These are phyloP conservation scores for Otus scops DNA, from an alignment of 2,797 vertebrate species.

Conservation along the genomic window DNA sequence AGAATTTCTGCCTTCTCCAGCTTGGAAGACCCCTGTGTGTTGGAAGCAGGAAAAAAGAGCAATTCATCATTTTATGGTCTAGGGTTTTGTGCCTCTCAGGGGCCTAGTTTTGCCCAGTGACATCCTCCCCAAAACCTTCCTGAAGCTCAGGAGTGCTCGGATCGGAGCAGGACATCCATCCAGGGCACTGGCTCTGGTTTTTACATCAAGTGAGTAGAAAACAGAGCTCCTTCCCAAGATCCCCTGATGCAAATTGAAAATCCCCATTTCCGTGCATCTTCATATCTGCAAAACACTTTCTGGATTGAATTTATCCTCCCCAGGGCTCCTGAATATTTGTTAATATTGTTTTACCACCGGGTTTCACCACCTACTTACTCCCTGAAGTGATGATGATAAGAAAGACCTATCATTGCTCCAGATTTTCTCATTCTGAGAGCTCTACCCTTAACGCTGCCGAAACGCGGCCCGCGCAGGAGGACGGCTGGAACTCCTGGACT, in stretches of 20 bases:
- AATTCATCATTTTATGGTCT: not conserved
- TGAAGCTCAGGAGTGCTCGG: not conserved
- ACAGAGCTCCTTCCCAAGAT: not conserved
- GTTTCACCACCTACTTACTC: not conserved
- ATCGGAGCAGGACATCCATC: not conserved
- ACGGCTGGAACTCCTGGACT: not conserved
- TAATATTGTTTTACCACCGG: not conserved
- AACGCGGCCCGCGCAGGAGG: fast-evolving
- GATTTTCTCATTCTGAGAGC: not conserved
- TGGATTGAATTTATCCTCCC: not conserved
- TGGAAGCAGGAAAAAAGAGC: not conserved
- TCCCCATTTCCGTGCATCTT: not conserved
- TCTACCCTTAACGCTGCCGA: not conserved
- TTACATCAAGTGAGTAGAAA: not conserved
- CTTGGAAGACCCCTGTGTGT: slow-evolving; percentile 88
- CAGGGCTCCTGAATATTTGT: not conserved
- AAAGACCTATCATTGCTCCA: not conserved
- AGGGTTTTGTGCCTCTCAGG: not conserved
- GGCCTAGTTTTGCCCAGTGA: not conserved
- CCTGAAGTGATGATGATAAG: not conserved
- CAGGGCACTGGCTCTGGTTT: not conserved
- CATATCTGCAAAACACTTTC: not conserved
- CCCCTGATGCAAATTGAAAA: not conserved
- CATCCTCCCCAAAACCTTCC: not conserved
- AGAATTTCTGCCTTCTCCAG: slow-evolving; percentile 95